Percentiles rank a stretch among this genome's conserved stretches.
phyloP scores from a whole-genome alignment of 2,888 invertebrate species.

The Athripsodes cinereus region DNA sequence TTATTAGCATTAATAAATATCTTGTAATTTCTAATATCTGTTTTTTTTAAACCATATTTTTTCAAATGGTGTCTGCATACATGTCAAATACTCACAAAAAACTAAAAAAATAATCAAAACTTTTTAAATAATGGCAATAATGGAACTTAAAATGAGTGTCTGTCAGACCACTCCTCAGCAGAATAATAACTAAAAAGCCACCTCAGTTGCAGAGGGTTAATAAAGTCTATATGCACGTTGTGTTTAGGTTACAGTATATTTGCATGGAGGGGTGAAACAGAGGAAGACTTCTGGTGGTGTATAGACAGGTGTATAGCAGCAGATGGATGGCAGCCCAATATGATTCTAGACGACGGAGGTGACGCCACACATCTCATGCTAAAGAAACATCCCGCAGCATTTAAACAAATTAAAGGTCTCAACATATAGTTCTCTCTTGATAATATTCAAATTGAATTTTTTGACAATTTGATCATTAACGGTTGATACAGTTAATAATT shows the following conservation, averaged over 20 bases:
- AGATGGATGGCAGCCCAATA: conserved; percentile 94
- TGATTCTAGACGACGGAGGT: conserved; percentile 96
- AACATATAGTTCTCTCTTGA: not conserved
- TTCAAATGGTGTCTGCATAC: too few species aligned
- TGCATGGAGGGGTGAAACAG: conserved; percentile 96
- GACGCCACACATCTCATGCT: conserved; percentile 95
- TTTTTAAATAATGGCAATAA: too few species aligned
- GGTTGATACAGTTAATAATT: not conserved
- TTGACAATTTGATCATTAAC: not conserved
- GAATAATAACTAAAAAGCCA: too few species aligned
- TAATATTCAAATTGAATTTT: not conserved
- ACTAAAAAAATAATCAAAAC: too few species aligned
- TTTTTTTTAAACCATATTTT: too few species aligned
- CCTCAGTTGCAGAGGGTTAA: too few species aligned
- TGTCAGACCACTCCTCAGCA: too few species aligned
- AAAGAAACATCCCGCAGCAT: conserved; percentile 90
- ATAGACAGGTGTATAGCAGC: conserved; percentile 92
- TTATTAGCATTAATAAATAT: too few species aligned
- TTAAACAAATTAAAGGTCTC: conserved; percentile 84
- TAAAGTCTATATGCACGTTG: not conserved
- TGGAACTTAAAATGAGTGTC: too few species aligned
- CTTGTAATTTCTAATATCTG: too few species aligned
- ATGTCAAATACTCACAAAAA: too few species aligned
- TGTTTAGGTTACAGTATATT: conserved; percentile 72
- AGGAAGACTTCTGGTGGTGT: conserved; percentile 99